Percentiles rank a stretch among this genome's conserved stretches.
phyloP scores from a whole-genome alignment of 2,888 invertebrate species.

The Chirona hameri region DNA sequence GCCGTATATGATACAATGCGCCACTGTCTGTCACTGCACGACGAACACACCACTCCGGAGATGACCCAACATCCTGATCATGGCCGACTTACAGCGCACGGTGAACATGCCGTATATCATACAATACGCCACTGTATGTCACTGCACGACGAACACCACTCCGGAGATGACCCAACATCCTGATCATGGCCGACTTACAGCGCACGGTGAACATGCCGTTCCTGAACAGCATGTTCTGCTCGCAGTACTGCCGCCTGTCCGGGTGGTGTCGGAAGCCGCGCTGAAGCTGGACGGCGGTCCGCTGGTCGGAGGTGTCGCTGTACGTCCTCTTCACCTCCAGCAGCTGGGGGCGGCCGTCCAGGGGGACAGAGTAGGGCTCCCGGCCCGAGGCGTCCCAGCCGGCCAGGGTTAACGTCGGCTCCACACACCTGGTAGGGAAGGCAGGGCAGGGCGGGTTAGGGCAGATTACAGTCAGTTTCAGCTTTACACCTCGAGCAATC shows the following conservation, averaged over 20 bases:
- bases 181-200: neutral
- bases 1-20: no score
- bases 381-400: conserved; percentile 53
- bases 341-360: neutral
- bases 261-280: neutral
- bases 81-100: no score
- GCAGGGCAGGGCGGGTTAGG: no score
- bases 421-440: conserved; percentile 55
- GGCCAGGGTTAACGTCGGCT: conserved; percentile 53
- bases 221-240: neutral
- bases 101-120: no score
- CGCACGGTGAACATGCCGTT: neutral
- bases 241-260: neutral
- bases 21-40: no score
- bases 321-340: neutral
- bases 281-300: neutral
- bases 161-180: no score
- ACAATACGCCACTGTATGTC: no score
- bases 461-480: no score
- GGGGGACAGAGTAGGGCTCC: conserved; percentile 49
- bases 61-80: neutral
- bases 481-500: no score
- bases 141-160: no score
- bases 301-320: neutral
- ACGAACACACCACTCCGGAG: neutral